Percentiles rank a stretch among this genome's conserved stretches.
Conservation (phyloP, 64 coral and sea anemone species). For the Actinia tenebrosa region DNA sequence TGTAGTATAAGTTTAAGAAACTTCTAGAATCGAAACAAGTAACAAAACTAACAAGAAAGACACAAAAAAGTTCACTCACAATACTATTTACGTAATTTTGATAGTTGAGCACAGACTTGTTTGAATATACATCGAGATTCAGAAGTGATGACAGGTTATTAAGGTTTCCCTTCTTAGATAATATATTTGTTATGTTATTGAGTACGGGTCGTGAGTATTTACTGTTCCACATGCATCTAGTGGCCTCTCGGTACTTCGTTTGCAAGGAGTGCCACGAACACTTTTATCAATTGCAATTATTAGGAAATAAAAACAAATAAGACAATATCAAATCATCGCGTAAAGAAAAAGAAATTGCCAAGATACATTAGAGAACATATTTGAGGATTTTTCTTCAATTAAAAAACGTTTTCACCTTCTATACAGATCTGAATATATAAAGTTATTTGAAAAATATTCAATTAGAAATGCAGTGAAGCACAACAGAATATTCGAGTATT, state of each 20-base stretch:
- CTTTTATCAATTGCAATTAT: neutral
- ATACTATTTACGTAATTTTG: neutral
- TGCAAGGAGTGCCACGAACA: conserved; percentile 1
- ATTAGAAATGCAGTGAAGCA: neutral
- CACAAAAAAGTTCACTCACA: neutral
- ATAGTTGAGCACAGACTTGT: neutral
- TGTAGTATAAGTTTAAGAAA: neutral
- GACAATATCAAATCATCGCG: neutral
- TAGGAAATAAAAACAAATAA: neutral
- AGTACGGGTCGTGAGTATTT: too few relatives aligned
- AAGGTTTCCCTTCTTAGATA: neutral
- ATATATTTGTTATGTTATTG: neutral
- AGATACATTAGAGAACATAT: neutral
- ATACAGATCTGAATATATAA: neutral
- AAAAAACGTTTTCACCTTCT: neutral
- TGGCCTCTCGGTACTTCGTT: neutral
- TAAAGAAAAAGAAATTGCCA: neutral
- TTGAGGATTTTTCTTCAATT: neutral
- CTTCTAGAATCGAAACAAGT: neutral
- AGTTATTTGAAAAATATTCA: neutral
- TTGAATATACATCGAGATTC: neutral
- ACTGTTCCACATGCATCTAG: neutral
- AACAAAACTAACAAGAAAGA: neutral
- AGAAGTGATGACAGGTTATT: neutral
- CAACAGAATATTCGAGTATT: neutral